Percentiles rank a stretch among this genome's conserved stretches.
Evolutionary conservation across 1,140 invertebrate species (phyloP).

Genomic region (Schlechtendalia chinensis): DNA sequence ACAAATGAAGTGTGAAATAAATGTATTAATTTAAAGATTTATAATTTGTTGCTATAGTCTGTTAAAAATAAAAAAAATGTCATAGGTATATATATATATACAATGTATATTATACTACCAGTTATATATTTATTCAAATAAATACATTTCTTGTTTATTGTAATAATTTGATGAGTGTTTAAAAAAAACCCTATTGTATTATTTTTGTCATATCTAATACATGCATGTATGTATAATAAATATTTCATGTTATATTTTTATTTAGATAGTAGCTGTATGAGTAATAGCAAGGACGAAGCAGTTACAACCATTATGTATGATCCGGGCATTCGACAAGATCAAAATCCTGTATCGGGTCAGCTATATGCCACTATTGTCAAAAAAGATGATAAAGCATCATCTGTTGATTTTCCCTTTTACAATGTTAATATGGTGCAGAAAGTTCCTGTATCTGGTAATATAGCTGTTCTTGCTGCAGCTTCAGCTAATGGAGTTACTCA

Average conservation of each 20-base stretch:
- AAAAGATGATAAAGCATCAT: slow-evolving; percentile 55
- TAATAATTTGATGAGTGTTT: too few relatives aligned
- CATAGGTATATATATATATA: too few relatives aligned
- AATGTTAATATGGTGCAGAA: slow-evolving; percentile 63
- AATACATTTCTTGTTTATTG: too few relatives aligned
- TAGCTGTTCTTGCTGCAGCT: slow-evolving; percentile 57
- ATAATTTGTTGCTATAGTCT: too few relatives aligned
- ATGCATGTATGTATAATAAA: too few relatives aligned
- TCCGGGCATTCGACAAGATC: slow-evolving; percentile 41
- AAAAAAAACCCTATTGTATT: too few relatives aligned
- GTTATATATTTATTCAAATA: too few relatives aligned
- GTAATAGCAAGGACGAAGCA: slow-evolving; percentile 3
- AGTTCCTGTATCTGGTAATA: slow-evolving; percentile 55
- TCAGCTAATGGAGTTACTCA: slow-evolving; percentile 53
- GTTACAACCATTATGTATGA: slow-evolving; percentile 43
- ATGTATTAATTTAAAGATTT: too few relatives aligned
- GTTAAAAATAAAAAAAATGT: too few relatives aligned
- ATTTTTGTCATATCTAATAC: too few relatives aligned
- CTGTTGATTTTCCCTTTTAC: slow-evolving; percentile 61
- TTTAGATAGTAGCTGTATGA: slow-evolving; percentile 44
- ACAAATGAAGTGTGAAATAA: too few relatives aligned
- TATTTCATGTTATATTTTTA: neutral
- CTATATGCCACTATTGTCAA: slow-evolving; percentile 40
- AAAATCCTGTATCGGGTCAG: slow-evolving; percentile 40
- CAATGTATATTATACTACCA: too few relatives aligned